Evolutionary conservation across 2,888 invertebrate species (phyloP), one percentile per base, ranked within the genome.

Genomic region (Cheiracanthium punctorium): DNA sequence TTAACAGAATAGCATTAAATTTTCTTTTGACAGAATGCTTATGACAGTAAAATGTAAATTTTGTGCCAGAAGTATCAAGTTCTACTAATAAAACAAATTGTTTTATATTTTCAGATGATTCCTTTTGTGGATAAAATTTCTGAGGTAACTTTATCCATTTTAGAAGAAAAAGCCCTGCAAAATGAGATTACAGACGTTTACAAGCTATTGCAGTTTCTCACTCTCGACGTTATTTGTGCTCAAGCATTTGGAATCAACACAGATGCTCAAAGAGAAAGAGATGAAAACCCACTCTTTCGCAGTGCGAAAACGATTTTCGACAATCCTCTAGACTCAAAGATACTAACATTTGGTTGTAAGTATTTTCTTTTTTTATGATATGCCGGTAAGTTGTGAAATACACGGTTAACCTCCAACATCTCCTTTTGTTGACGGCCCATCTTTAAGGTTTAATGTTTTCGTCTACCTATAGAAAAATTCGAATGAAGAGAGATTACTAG

Each of bases 191-290:
- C 93, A 43, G 91, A 93, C 80, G 91, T 92, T 43, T 91, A 92
- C 85, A 90, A 90, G 90, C 72, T 91, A 1, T 92, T 91, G 86
- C 92, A 93, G 89, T 91, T 92, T 1, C 90, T 93, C 43, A 93
- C 93, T 0, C 91, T 93, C 82, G 93, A 93, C 87, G 91, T 93
- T 1, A 93, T 93, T 77, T 91, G 91, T 8, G 91, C 92, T 33
- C 92, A 92, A 88, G 93, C 93, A 0, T 90, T 93, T 80, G 93
- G 92, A 12, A 90, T 93, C 89, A 89, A 91, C 64, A 90, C 91
- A 0, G 90, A 92, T 79, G 91, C 92, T n/a, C 91, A 92, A 69
- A 89, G 89, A 17, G 89, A 92, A 80, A 90, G 91, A 1, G 89
- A 91, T 10, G 92, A 92, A 85, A 29, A 67, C 10, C 89, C 89